Evolutionary conservation across 2,113 vertebrate species (phyloP).

Genomic region (Sialia sialis): DNA sequence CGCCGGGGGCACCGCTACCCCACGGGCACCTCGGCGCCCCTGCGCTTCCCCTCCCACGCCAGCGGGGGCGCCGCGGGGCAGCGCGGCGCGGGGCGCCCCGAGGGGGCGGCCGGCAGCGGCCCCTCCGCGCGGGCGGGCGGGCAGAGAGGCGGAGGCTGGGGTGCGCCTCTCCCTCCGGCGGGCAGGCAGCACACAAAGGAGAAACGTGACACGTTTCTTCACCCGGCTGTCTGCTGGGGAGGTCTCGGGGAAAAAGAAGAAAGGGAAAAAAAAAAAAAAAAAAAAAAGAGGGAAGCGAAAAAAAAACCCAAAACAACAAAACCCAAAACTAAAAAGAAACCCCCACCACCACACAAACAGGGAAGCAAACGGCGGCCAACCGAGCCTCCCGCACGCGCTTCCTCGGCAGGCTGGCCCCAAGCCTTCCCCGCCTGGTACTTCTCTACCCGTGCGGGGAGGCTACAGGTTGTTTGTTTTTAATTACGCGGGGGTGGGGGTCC

Average conservation of each 20-base stretch:
- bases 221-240: background rate
- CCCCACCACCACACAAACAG: background rate
- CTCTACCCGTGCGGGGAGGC: background rate
- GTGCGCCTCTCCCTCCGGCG: background rate
- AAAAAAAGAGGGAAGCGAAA: too few species aligned
- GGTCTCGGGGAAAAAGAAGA: background rate
- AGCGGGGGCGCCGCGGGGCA: background rate
- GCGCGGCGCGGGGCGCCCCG: background rate
- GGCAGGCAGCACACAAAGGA: background rate
- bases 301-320: too few species aligned
- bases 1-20: background rate
- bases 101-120: background rate
- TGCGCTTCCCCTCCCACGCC: slow-evolving; percentile 3
- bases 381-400: background rate
- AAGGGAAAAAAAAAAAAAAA: background rate
- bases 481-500: background rate
- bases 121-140: background rate
- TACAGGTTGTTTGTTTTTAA: slow-evolving; percentile 33
- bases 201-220: background rate
- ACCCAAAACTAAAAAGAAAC: too few species aligned
- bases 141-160: background rate
- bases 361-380: background rate
- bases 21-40: background rate
- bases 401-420: background rate
- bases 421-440: background rate